Base-by-base conservation (phyloP, 2,888 invertebrate genomes). In the Cephus runcator region DNA sequence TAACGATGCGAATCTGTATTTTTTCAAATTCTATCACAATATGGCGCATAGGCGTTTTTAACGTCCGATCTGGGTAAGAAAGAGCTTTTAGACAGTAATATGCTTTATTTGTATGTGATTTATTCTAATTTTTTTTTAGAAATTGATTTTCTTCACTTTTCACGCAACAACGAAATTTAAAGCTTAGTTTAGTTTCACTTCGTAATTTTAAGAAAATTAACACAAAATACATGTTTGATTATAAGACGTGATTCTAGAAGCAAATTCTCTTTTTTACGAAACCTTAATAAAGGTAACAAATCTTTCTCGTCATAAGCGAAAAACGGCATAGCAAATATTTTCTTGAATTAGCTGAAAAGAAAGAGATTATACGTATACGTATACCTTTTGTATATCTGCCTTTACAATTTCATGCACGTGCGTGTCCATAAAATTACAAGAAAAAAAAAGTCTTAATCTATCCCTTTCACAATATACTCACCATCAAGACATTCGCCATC, bases 401-500 rank as follows among this genome's bases (percentile, higher is more conserved):
- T 40, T 40, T 23, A 56, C 2, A 56, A 56, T 56, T 56, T 23
- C 56, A 56, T 23, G 56, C 9, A 56, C 23, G 23, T 15, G 15
- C 6, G 15, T 40, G 15, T 15, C 1, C 56, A 9, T 56, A 56
- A 56, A 23, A 23, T 23, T 56, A 56, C 6, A 23, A n/a, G n/a
- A 6, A 23, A 40, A 56, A 56, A 56, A 23, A 23, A 56, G 3
- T 23, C 9, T 56, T 56, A 56, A 56, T 23, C 23, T 56, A 56
- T 23, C 3, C 23, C 9, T 9, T 23, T 56, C 1, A 23, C 9
- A 15, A 56, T 9, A 30, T 30, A 84, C 88, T 93, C 93, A 97
- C 97, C 97, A 92, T 97, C 97, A 86, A 97, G 94, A 88, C 97
- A 97, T 84, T 97, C 97, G 15, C 93, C 93, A 80, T 95, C 95